Base-by-base conservation (phyloP, 2,113 vertebrate genomes). In the Edolisoma coerulescens region DNA sequence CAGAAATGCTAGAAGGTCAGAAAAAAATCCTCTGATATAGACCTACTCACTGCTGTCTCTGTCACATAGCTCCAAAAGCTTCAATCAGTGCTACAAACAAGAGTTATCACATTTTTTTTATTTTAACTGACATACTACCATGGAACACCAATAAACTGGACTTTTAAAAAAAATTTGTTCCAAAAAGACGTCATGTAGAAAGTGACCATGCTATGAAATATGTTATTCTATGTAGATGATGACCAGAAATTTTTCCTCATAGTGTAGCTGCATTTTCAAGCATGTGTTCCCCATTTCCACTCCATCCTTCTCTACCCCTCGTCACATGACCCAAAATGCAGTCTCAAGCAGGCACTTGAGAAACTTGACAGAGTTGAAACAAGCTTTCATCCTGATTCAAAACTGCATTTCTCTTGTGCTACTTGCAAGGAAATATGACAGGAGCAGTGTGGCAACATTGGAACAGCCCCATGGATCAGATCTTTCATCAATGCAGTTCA, bases 231-330 rank as follows among this genome's bases (percentile, higher is more conserved):
- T 1, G 12, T 4, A 35, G 14, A 30, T 49, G 52, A 59, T 73
- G 49, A 39, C 16, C 67, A 59, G 28, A 39, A 67, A 14, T 32
- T 23, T 64, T 73, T 81, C 14, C 23, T 77, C 24, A 27, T 2
- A 42, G 7, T 9, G 6, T 8, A 56, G 19, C 5, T 6, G 2
- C 21, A 26, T 61, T 71, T 70, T 22, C 56, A 87, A 37, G 37
- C 28, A 59, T 1, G 1, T 28, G 24, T 50, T 13, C 7, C 5
- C 10, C 3, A 2, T n/a, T 16, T 44, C 39, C 35, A 12, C 19
- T 50, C 10, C 28, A 45, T 59, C 16, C 33, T 89, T 71, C 52
- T 9, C 53, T 45, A 41, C 6, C 20, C 11, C 24, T 41, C 35
- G 54, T 27, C 20, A 10, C 32, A 53, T 11, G 15, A 59, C 28